Evolutionary conservation across 1,140 invertebrate genomes (phyloP).

Genomic region (Drosophila persimilis): DNA sequence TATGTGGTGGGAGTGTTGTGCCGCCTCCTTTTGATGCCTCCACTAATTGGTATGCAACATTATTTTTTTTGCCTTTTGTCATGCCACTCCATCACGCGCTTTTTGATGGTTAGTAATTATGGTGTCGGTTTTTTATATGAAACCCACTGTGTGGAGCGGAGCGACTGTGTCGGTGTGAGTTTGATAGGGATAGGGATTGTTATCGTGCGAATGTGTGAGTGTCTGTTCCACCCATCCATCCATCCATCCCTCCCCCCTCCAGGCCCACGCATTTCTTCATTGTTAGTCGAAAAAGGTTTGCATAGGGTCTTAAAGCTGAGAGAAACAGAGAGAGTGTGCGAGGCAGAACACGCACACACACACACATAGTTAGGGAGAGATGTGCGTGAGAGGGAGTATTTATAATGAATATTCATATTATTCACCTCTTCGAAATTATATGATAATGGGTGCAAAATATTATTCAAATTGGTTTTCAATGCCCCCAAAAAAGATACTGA

Average conservation of each 20-base stretch:
- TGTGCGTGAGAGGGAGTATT: too few relatives aligned
- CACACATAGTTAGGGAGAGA: not conserved
- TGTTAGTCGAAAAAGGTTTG: slow-evolving; percentile 51
- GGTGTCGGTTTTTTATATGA: slow-evolving; percentile 47
- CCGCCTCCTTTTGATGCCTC: slow-evolving; percentile 47
- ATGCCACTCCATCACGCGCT: slow-evolving; percentile 32
- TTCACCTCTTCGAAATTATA: too few relatives aligned
- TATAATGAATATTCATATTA: too few relatives aligned
- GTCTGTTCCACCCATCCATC: slow-evolving; percentile 22
- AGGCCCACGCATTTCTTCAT: slow-evolving; percentile 47
- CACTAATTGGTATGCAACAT: slow-evolving; percentile 67
- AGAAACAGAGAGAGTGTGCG: slow-evolving; percentile 18
- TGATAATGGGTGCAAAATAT: too few relatives aligned
- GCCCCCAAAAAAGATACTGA: too few relatives aligned
- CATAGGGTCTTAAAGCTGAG: slow-evolving; percentile 10
- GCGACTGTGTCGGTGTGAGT: slow-evolving; percentile 12
- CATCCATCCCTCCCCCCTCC: not conserved
- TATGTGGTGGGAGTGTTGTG: slow-evolving; percentile 13
- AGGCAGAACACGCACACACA: slow-evolving; percentile 14
- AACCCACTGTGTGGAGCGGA: slow-evolving; percentile 5
- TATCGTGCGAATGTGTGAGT: slow-evolving; percentile 8
- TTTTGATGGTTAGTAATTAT: slow-evolving; percentile 61
- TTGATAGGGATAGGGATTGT: slow-evolving; percentile 18
- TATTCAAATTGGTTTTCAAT: too few relatives aligned
- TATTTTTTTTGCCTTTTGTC: slow-evolving; percentile 38